These are phyloP conservation scores for Drosophila longiperda DNA, from an alignment of 2,888 invertebrate species.

Conservation along the genomic window DNA sequence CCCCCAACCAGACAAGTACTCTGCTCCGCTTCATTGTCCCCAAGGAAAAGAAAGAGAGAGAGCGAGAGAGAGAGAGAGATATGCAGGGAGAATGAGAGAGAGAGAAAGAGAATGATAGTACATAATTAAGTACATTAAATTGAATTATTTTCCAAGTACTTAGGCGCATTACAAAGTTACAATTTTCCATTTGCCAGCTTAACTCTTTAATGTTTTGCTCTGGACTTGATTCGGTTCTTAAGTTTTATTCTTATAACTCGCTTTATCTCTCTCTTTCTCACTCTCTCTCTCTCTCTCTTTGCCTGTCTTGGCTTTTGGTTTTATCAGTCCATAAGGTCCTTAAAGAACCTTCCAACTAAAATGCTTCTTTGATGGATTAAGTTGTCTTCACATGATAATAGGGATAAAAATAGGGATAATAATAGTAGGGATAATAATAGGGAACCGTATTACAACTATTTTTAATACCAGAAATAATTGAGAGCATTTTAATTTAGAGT, in stretches of 20 bases:
- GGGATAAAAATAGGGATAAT: not conserved
- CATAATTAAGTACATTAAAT: slow-evolving; percentile 71
- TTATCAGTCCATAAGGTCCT: not conserved
- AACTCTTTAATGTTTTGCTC: slow-evolving; percentile 36
- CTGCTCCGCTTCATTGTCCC: slow-evolving; percentile 31
- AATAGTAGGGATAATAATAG: not conserved
- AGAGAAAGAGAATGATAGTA: slow-evolving; percentile 11
- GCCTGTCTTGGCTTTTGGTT: not conserved
- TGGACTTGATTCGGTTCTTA: slow-evolving; percentile 5
- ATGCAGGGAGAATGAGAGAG: too few species aligned
- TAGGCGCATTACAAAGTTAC: slow-evolving; percentile 40
- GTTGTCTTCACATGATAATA: too few species aligned
- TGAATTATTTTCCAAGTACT: slow-evolving; percentile 68
- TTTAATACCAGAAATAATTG: not conserved
- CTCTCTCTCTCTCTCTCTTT: not conserved
- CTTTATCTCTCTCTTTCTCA: not conserved
- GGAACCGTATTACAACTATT: not conserved
- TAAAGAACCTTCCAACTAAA: not conserved
- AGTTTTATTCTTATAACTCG: not conserved
- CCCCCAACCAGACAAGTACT: not conserved
- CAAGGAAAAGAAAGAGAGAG: not conserved
- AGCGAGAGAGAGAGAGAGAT: not conserved
- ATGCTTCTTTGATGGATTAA: not conserved
- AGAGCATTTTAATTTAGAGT: not conserved
- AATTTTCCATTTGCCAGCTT: slow-evolving; percentile 15